Conservation (phyloP, 30 jellyfish, hydroid and myxozoan species). For the Catostylus mosaicus region DNA sequence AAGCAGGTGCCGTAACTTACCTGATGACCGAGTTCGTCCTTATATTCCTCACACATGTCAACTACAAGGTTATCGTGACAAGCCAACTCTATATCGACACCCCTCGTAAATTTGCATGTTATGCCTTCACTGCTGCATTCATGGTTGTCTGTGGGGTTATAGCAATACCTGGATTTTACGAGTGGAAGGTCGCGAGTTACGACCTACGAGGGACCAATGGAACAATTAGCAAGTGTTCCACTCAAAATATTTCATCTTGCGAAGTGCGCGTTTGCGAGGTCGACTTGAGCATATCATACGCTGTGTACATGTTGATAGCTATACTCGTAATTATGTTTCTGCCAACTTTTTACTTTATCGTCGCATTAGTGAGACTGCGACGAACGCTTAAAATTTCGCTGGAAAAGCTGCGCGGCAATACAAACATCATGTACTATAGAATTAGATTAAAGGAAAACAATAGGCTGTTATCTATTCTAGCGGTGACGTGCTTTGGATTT, state of each 20-base stretch:
- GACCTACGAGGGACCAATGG: not conserved
- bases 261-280: not conserved
- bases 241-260: not conserved
- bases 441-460: conserved; percentile 25
- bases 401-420: conserved; percentile 9
- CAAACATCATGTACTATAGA: conserved; percentile 2
- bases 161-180: conserved; percentile 52
- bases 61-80: conserved; percentile 9
- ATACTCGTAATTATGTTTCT: conserved; percentile 13
- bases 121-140: not conserved
- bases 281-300: not conserved
- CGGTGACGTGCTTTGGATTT: conserved; percentile 33
- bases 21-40: conserved; percentile 43
- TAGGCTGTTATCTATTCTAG: conserved; percentile 21
- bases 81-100: conserved; percentile 8
- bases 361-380: conserved; percentile 1
- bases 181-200: conserved; percentile 39
- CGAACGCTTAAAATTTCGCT: conserved; percentile 5
- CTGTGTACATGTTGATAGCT: not conserved
- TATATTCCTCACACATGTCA: conserved; percentile 18
- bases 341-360: conserved; percentile 29
- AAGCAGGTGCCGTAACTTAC: conserved; percentile 49
- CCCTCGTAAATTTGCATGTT: conserved; percentile 10
- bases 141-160: not conserved
- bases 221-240: not conserved